phyloP scores from a whole-genome alignment of 2,888 invertebrate species.

The Barypeithes pellucidus region DNA sequence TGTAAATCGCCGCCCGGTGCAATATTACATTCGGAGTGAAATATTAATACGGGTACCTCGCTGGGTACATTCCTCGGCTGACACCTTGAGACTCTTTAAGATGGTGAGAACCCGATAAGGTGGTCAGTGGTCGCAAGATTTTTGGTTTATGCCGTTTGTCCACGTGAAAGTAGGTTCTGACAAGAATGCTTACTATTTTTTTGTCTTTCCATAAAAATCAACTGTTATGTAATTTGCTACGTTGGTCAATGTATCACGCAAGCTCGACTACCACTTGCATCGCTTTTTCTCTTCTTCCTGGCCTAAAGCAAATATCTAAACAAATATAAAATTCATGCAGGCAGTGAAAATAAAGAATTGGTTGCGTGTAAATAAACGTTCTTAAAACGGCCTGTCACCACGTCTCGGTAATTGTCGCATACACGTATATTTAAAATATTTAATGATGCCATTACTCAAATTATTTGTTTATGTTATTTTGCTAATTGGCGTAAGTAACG shows the following conservation, averaged over 20 bases:
- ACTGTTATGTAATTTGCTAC: too few relatives aligned
- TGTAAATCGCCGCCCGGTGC: conserved; percentile 50
- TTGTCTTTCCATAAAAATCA: too few relatives aligned
- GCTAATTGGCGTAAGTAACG: conserved; percentile 47
- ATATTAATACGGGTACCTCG: conserved; percentile 37
- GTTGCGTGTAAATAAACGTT: conserved; percentile 59
- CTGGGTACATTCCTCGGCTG: conserved; percentile 44
- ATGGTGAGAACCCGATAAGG: conserved; percentile 51
- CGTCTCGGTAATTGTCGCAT: conserved; percentile 52
- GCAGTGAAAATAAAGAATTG: conserved; percentile 48
- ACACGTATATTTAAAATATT: conserved; percentile 48
- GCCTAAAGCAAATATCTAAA: conserved; percentile 16
- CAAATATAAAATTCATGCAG: conserved; percentile 23
- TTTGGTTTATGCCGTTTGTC: conserved; percentile 40
- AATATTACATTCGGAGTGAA: conserved; percentile 52
- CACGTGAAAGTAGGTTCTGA: conserved; percentile 31
- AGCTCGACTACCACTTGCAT: neutral
- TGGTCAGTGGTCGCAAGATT: conserved; percentile 42
- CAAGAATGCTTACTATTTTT: neutral
- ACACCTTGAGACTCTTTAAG: conserved; percentile 31
- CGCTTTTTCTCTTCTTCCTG: neutral
- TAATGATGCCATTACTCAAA: conserved; percentile 51
- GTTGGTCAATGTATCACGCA: too few relatives aligned
- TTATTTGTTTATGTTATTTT: conserved; percentile 50
- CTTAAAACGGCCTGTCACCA: conserved; percentile 59